phyloP scores from a whole-genome alignment of 2,888 invertebrate species.

The Allophyes oxyacanthae region DNA sequence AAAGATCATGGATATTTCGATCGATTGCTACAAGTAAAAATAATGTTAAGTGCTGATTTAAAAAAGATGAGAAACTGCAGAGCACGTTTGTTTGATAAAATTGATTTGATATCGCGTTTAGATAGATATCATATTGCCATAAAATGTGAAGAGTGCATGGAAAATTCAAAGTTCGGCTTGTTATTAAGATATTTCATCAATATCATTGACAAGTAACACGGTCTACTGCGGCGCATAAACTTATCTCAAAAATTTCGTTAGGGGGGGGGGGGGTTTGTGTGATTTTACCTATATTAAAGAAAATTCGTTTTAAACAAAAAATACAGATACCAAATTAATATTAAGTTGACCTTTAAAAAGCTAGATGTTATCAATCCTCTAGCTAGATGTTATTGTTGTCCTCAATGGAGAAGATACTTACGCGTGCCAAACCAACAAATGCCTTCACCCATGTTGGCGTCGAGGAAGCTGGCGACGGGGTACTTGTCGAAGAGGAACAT shows the following conservation, averaged over 20 bases:
- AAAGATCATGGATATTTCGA: conserved; percentile 18
- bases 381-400: no score
- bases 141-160: conserved; percentile 19
- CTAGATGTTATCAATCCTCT: no score
- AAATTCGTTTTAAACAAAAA: no score
- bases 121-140: conserved; percentile 3
- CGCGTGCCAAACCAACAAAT: conserved; percentile 92
- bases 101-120: conserved; percentile 14
- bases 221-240: no score
- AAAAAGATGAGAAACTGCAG: conserved; percentile 20
- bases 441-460: conserved; percentile 90
- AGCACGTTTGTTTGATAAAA: conserved; percentile 14
- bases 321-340: no score
- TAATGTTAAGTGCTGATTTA: background rate
- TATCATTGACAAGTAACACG: no score
- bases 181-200: no score
- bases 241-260: no score
- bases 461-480: conserved; percentile 75
- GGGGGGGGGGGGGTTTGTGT: no score
- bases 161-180: background rate
- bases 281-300: no score
- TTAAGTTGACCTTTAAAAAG: no score
- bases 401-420: conserved; percentile 69
- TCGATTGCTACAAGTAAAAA: conserved; percentile 8
- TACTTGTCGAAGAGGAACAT: conserved; percentile 89